A percentile compares a stretch with the other conserved stretches of the same genome.
phyloP scores from a whole-genome alignment of 2,113 vertebrate genomes.

The Sinocyclocheilus grahami region DNA sequence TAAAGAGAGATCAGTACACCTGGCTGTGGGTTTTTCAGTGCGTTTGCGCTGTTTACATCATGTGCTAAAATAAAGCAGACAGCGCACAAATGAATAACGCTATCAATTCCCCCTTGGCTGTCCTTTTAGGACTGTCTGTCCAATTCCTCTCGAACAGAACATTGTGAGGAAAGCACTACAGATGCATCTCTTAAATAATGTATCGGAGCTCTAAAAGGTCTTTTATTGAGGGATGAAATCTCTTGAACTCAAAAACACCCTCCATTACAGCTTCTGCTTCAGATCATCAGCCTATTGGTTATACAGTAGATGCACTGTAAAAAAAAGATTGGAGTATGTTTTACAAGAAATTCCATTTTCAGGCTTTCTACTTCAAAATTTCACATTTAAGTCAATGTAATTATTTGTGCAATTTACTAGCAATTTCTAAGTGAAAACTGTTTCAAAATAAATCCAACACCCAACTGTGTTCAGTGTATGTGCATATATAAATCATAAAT shows the following conservation, averaged over 20 bases:
- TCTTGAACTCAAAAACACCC: neutral
- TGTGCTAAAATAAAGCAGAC: neutral
- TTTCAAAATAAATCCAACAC: neutral
- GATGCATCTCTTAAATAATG: constrained; percentile 38
- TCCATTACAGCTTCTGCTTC: neutral
- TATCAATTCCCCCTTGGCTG: neutral
- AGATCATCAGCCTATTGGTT: neutral
- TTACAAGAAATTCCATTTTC: too few species aligned
- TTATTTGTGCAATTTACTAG: neutral
- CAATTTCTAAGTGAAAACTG: neutral
- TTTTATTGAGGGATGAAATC: constrained; percentile 23
- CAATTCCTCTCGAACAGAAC: neutral
- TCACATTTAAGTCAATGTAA: neutral
- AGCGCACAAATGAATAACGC: neutral
- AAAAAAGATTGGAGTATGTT: neutral
- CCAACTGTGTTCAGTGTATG: neutral
- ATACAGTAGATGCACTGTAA: neutral
- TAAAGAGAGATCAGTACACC: neutral
- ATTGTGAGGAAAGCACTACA: constrained; percentile 8
- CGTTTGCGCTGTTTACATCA: neutral
- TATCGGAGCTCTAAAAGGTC: neutral
- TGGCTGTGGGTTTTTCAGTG: neutral
- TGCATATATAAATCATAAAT: neutral
- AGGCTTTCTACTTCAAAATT: neutral
- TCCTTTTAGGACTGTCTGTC: neutral